Conservation (phyloP, 2,888 invertebrate genomes). For the Acanthosepion pharaonis region DNA sequence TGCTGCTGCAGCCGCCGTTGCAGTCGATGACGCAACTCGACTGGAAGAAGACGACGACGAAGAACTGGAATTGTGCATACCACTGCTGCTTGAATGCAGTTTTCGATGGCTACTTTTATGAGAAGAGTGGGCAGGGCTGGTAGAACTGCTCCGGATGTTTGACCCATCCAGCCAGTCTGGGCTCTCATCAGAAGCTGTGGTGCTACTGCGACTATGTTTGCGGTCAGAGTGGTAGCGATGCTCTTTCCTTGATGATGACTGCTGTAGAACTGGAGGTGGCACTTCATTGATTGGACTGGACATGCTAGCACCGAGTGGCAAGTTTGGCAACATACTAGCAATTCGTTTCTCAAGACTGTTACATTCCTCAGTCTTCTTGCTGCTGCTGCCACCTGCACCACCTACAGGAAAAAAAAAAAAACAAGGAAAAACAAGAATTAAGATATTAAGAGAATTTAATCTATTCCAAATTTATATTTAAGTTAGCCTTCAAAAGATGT, state of each 20-base stretch:
- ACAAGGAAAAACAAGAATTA: neutral
- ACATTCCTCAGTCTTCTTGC: neutral
- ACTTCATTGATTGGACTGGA: conserved; percentile 25
- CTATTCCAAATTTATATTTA: no score
- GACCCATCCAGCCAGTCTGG: conserved; percentile 36
- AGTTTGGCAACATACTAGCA: conserved; percentile 43
- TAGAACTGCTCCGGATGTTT: neutral
- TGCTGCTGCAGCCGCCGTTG: neutral
- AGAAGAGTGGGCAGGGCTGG: neutral
- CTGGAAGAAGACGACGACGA: neutral
- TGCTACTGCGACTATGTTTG: conserved; percentile 25
- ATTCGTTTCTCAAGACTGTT: conserved; percentile 45
- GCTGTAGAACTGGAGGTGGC: neutral
- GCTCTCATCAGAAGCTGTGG: conserved; percentile 24
- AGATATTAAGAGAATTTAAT: no score
- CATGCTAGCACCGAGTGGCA: conserved; percentile 34
- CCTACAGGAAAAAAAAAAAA: neutral
- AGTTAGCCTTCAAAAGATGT: no score
- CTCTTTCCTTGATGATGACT: conserved; percentile 8
- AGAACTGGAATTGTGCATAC: neutral
- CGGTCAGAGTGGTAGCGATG: conserved; percentile 42
- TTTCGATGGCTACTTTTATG: neutral
- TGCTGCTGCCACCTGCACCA: neutral
- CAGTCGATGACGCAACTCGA: neutral
- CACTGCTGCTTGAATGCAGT: neutral